These are phyloP conservation scores for Pseudomyrmex dendroicus DNA, from an alignment of 1,140 invertebrate genomes.

Conservation along the genomic window DNA sequence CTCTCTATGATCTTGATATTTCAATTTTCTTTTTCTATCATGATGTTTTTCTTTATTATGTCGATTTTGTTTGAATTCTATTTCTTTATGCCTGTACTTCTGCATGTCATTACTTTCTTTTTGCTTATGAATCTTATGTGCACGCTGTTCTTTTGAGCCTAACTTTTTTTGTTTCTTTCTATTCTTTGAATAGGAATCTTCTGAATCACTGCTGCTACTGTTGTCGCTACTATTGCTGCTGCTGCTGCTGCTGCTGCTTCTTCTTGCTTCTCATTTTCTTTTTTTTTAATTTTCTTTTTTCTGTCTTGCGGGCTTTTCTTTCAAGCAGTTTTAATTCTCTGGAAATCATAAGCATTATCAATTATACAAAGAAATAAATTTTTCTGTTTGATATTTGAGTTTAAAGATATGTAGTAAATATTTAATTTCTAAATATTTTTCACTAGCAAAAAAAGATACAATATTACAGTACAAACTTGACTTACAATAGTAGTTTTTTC, in stretches of 20 bases:
- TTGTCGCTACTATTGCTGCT: neutral
- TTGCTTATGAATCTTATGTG: slow-evolving; percentile 53
- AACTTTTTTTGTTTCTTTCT: slow-evolving; percentile 43
- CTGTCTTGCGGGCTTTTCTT: slow-evolving; percentile 85
- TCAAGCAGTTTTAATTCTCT: slow-evolving; percentile 93
- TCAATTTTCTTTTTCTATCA: slow-evolving; percentile 65
- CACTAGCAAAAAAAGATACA: neutral
- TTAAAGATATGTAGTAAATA: neutral
- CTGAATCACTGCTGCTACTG: slow-evolving; percentile 10
- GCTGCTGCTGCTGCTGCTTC: neutral
- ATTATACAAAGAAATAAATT: slow-evolving; percentile 21
- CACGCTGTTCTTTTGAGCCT: slow-evolving; percentile 2
- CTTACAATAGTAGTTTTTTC: slow-evolving; percentile 94
- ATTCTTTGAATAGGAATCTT: slow-evolving; percentile 23
- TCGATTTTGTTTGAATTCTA: slow-evolving; percentile 56
- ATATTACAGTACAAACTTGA: slow-evolving; percentile 11
- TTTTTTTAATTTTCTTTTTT: slow-evolving; percentile 86
- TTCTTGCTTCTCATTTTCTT: slow-evolving; percentile 56
- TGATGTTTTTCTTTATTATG: slow-evolving; percentile 49
- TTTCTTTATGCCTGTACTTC: slow-evolving; percentile 72
- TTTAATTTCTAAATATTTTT: neutral
- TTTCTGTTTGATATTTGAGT: neutral
- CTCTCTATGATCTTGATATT: slow-evolving; percentile 60
- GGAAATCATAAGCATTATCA: slow-evolving; percentile 64
- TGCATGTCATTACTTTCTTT: slow-evolving; percentile 66